Percentiles rank a stretch among this genome's conserved stretches.
Conservation (phyloP, 1,140 invertebrate species). For the Leguminivora glycinivorella region DNA sequence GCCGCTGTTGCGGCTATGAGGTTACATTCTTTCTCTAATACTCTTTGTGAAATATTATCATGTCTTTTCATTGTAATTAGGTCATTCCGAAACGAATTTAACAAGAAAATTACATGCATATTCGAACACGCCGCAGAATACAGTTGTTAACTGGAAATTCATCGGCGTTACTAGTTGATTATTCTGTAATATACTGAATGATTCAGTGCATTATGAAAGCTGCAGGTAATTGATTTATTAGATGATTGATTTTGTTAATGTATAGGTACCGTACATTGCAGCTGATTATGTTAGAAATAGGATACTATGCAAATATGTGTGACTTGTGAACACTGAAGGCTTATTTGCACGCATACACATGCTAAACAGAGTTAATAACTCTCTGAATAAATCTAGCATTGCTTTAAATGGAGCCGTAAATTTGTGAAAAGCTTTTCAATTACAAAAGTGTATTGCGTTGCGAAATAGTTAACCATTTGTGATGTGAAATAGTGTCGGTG, state of each 20-base stretch:
- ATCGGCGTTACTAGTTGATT: not conserved
- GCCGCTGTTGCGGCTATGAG: not conserved
- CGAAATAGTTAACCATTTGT: constrained; percentile 42
- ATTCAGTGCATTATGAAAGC: not conserved
- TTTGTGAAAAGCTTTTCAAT: constrained; percentile 33
- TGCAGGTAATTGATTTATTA: not conserved
- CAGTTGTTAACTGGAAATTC: not conserved
- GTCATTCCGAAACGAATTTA: not conserved
- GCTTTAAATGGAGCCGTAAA: not conserved
- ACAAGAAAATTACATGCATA: not conserved
- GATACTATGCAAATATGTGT: too few species aligned
- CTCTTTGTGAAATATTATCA: constrained; percentile 10
- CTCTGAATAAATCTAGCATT: not conserved
- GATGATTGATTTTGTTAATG: not conserved
- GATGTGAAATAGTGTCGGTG: constrained; percentile 48
- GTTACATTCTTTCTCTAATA: not conserved
- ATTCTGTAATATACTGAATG: not conserved
- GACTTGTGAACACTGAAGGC: too few species aligned
- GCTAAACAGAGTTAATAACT: too few species aligned
- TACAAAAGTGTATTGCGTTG: constrained; percentile 39
- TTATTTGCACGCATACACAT: too few species aligned
- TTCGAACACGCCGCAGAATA: not conserved
- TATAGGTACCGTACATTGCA: not conserved
- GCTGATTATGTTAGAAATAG: not conserved
- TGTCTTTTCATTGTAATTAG: not conserved